A percentile compares a stretch with the other conserved stretches of the same genome.
Conservation (phyloP, 1,140 invertebrate species). For the Ostrea denselamellosa region DNA sequence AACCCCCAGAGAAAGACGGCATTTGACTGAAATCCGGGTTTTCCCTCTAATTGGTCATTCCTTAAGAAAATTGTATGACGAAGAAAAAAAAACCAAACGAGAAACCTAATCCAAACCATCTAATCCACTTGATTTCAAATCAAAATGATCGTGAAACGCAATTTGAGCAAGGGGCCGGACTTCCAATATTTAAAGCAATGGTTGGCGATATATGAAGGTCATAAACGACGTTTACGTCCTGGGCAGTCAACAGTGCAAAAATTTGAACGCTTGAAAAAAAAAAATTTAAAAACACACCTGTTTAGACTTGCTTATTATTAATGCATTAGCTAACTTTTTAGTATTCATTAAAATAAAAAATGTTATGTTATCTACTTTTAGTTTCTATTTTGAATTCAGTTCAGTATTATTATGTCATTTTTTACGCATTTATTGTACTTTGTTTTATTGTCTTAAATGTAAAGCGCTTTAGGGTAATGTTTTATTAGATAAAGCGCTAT, state of each 20-base stretch:
- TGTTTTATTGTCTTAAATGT: too few relatives aligned
- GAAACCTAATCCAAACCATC: neutral
- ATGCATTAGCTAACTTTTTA: too few relatives aligned
- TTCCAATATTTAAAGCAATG: slow-evolving; percentile 33
- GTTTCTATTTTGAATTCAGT: too few relatives aligned
- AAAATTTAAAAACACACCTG: too few relatives aligned
- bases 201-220: slow-evolving; percentile 22
- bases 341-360: too few relatives aligned
- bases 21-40: neutral
- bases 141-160: slow-evolving; percentile 11
- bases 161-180: neutral
- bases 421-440: too few relatives aligned
- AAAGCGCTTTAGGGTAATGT: too few relatives aligned
- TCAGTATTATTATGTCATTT: too few relatives aligned
- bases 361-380: too few relatives aligned
- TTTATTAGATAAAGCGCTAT: too few relatives aligned
- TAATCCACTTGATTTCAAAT: neutral
- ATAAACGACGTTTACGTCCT: slow-evolving; percentile 38
- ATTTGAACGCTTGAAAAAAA: too few relatives aligned
- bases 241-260: neutral
- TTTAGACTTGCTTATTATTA: too few relatives aligned
- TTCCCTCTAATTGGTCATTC: neutral
- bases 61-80: neutral
- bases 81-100: neutral
- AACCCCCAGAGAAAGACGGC: neutral